Percentiles rank a stretch among this genome's conserved stretches.
Conservation (phyloP, 2,888 invertebrate species). For the Andrena bucephala region DNA sequence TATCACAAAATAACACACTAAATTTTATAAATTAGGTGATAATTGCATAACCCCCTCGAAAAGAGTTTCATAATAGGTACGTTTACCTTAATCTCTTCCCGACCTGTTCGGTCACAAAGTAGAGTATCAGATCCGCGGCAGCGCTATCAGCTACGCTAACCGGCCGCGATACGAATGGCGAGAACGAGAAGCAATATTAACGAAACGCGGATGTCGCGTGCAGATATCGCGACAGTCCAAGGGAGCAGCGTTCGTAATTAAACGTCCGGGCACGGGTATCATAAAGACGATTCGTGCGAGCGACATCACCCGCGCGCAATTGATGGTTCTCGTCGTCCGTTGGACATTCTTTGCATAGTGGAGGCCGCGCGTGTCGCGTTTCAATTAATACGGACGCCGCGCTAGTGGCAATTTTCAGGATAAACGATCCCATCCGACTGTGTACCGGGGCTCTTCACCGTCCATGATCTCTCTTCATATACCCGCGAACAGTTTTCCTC, state of each 20-base stretch:
- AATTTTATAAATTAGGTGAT: no score
- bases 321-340: slow-evolving; percentile 24
- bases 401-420: slow-evolving; percentile 17
- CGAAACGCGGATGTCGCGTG: slow-evolving; percentile 54
- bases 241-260: slow-evolving; percentile 66
- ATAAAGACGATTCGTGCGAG: slow-evolving; percentile 56
- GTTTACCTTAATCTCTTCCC: background rate
- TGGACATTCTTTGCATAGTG: slow-evolving; percentile 50
- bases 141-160: background rate
- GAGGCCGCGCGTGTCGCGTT: slow-evolving; percentile 43
- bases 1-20: no score
- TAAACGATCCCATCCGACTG: slow-evolving; percentile 18
- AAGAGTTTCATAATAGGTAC: no score
- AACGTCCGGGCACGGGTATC: slow-evolving; percentile 67
- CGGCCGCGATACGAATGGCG: slow-evolving; percentile 36
- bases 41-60: no score
- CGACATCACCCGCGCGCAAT: slow-evolving; percentile 47
- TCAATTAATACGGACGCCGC: slow-evolving; percentile 48
- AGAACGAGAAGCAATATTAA: slow-evolving; percentile 59
- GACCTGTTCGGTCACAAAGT: background rate
- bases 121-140: background rate
- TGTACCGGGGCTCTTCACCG: background rate
- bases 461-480: background rate
- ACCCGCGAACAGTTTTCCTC: slow-evolving; percentile 22
- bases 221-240: slow-evolving; percentile 57